Evolutionary conservation across 2,113 vertebrate species (phyloP), one percentile per base, ranked within the genome.

Genomic region (Microtus ochrogaster): DNA sequence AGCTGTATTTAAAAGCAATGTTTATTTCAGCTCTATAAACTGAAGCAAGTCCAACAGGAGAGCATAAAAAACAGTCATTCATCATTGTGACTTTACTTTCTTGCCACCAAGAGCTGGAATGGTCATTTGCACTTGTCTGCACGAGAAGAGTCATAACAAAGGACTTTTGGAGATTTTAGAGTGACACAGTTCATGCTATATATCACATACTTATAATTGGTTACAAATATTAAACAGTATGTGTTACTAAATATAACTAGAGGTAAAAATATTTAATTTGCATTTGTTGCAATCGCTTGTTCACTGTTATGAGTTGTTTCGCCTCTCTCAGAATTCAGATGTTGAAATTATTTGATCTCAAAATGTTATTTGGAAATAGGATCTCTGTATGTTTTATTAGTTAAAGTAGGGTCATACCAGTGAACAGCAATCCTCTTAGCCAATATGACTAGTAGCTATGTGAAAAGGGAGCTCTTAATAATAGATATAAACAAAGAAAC

Each of bases 401-500:
- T 44, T 85, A 77, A 82, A 30, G 58, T 61, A 26, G 78, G 3
- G 52, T 83, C 52, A 49, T 66, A 26, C 10, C 39, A 21, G 22
- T 65, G 5, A 41, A 77, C 12, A 3, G 17, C 22, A 33, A 30
- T 26, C 28, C 5, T 89, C 28, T 55, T 72, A 84, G 49, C 8
- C 4, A n/a, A 7, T 44, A 39, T 47, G 17, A 66, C 5, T 73
- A 36, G 11, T 73, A n/a, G 39, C 8, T 14, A 13, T 70, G 36
- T 65, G 39, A 81, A 66, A 86, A 28, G 33, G 24, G 9, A 63
- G 72, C 30, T 49, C 49, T 77, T 17, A 49, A 44, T 4, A 26
- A 5, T 14, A 12, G 22, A 22, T 9, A 4, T n/a, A 26, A 5
- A 87, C 0, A 28, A 3, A 33, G 3, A 82, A 55, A 4, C 9